Base-by-base conservation (phyloP, 1,140 invertebrate genomes). In the Camponotus floridanus region DNA sequence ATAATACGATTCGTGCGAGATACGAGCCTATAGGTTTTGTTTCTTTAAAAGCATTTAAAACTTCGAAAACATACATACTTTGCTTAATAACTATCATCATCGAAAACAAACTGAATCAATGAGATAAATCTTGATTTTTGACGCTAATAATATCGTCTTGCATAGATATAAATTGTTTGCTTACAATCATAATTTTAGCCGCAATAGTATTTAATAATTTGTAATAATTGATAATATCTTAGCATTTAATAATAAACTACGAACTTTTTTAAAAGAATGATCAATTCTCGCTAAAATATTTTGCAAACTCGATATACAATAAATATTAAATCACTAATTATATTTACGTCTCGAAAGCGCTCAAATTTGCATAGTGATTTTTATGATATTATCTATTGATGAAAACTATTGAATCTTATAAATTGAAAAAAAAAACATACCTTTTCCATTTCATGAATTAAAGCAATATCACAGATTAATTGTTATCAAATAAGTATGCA, bases 41-140 rank as follows among this genome's bases (percentile, higher is more conserved):
- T 90, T 88, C 85, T 90, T 89, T 87, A 89, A 87, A 51, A 90
- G 86, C 61, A 73, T 73, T 90, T 87, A 87, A 87, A 90, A 73
- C 86, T 76, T 13, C 59, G 55, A 76, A 68, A 76, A 65, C 84
- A 76, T 2, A 9, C 1, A 15, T 86, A 76, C 73, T 88, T 88
- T 68, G 76, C 31, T 55, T 55, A 57, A 85, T 76, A 80, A 26
- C 48, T 42, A 31, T 36, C 65, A 51, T 76, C 74, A 15, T 57
- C 21, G 48, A 42, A 80, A 80, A 13, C 85, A n/a, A 48, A 79
- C 76, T 71, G 70, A 62, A 31, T 87, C 80, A 42, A 48, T 51
- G 0, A 57, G 48, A 65, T 42, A 31, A 31, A 11, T 42, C 26
- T 55, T 18, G 45, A 76, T 71, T 26, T 31, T 65, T 68, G 74